Evolutionary conservation across 2,888 invertebrate genomes (phyloP), one percentile per base, ranked within the genome.

Genomic region (Bembecia ichneumoniformis): DNA sequence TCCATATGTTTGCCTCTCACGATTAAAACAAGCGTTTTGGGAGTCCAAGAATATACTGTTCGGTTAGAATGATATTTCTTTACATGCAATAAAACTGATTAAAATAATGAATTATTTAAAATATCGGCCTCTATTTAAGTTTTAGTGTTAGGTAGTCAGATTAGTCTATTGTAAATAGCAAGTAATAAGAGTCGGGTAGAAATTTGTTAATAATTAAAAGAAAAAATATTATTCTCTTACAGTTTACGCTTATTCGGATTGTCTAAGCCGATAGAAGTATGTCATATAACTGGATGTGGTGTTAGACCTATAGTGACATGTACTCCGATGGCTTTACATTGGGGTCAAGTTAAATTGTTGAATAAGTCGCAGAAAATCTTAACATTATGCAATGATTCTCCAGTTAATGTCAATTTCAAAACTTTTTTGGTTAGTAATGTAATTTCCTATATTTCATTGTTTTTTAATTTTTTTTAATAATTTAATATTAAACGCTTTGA

Each of bases 231-330:
- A 28, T 52, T 47, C 52, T 48, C 34, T 53, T 55, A 40, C 54
- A 82, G 80, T 50, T 57, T 83, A 52, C 60, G 67, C 50, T 61
- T 86, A 15, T 87, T 89, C 62, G 90, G 90, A 1, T 55, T 77
- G 43, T 64, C 79, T 1, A 65, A 72, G 51, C 62, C 78, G n/a
- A 61, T 82, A 3, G 74, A 82, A 17, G 73, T 88, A 48, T 90
- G 90, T 53, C 74, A 72, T 13, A 76, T 91, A 44, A 67, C 67
- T 5, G 90, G 89, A 28, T 86, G 75, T 46, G 91, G 90, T 20
- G 89, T 91, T 59, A 91, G 93, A 1, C 93, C 93, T 0, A 91
- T 92, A 10, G 87, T 93, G 3, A 90, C 91, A 4, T 86, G 90
- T 36, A 70, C 77, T 15, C 92, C 92, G 0, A 75, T 82, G 47